Percentiles rank a stretch among this genome's conserved stretches.
Conservation (phyloP, 2,113 vertebrate species). For the Platanista minor region DNA sequence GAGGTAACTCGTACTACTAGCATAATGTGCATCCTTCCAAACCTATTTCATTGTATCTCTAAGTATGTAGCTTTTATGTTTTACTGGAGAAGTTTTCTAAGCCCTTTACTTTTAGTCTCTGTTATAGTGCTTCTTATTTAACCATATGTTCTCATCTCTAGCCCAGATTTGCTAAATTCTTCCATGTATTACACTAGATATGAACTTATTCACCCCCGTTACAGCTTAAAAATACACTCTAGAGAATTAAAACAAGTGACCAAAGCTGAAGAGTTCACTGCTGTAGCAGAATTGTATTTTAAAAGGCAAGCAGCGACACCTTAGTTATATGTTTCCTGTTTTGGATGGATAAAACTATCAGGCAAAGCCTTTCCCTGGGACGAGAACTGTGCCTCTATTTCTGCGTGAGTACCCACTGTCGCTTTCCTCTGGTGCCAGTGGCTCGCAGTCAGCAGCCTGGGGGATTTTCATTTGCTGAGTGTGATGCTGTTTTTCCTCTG, state of each 20-base stretch:
- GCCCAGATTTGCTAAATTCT: conserved; percentile 15
- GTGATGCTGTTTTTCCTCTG: not conserved
- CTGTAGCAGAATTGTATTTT: not conserved
- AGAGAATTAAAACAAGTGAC: not conserved
- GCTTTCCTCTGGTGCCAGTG: not conserved
- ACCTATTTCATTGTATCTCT: not conserved
- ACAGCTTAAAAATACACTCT: not conserved
- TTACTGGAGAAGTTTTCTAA: not conserved
- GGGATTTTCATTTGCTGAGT: not conserved
- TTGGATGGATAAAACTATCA: not conserved
- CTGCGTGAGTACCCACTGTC: not conserved
- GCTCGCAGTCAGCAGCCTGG: not conserved
- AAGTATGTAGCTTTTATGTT: not conserved
- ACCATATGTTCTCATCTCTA: not conserved
- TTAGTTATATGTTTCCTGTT: not conserved
- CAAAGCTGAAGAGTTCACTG: not conserved
- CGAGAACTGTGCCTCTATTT: not conserved
- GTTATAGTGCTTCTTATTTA: not conserved
- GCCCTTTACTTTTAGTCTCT: not conserved
- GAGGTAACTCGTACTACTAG: not conserved
- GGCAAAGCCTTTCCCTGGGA: not conserved
- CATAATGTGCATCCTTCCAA: not conserved
- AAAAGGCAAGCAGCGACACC: not conserved
- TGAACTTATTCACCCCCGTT: not conserved
- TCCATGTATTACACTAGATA: not conserved